Base-by-base conservation (phyloP, 2,888 invertebrate genomes). In the Celastrina argiolus region DNA sequence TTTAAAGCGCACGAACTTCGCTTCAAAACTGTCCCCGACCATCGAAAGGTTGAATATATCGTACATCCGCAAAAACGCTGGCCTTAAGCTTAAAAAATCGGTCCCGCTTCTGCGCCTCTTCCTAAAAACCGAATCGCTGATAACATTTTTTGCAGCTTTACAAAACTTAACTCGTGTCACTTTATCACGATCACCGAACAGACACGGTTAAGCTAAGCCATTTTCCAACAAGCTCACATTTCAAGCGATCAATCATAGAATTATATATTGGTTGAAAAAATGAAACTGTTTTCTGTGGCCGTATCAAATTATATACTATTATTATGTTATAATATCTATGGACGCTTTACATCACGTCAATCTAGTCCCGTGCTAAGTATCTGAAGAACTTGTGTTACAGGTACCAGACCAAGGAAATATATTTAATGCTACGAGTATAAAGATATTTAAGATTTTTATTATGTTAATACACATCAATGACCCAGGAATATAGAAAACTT, bases 21-120 rank as follows among this genome's bases (percentile, higher is more conserved):
- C n/a, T n/a, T n/a, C n/a, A n/a, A 45, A 45, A 16, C 18, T 45
- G 5, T 28, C 5, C 0, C 2, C 2, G 28, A 5, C 4, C 81
- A 36, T 36, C 8, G 36, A 10, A 36, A 10, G 36, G 7, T 10
- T 2, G 36, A 5, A 36, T 4, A 36, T 7, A 36, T 45, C 16
- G 8, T 26, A 51, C 10, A 10, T 22, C 18, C 5, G 51, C 51
- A 26, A 51, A 14, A 51, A 51, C 22, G 22, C 12, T 22, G 10
- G 22, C 3, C 51, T 18, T 22, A 51, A 14, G 14, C 41, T 8
- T 22, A 51, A 51, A 51, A 51, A 16, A 51, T 18, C 12, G 12
- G 51, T 51, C 26, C 8, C 22, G 4, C 22, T 51, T 26, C 18
- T 51, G 4, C 10, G 5, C 1, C 22, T 51, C 22, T 12, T 7